phyloP scores from a whole-genome alignment of 2,797 vertebrate genomes.

The Pampus argenteus region DNA sequence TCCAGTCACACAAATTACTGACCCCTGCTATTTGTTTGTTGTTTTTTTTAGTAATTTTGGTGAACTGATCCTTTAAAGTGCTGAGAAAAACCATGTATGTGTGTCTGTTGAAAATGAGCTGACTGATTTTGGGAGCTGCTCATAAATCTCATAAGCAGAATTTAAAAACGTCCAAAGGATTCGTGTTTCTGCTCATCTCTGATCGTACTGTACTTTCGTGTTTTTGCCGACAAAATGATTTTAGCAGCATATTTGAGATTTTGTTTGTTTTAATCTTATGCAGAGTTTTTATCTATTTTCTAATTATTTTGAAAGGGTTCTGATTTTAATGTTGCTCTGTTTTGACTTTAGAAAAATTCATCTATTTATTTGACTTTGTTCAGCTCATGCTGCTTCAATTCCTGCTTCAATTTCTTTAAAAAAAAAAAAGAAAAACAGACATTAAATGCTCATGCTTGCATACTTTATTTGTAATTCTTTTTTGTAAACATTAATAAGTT shows the following conservation, averaged over 20 bases:
- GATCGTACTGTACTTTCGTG: background rate
- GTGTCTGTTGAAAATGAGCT: slow-evolving; percentile 1
- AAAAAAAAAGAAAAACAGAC: background rate
- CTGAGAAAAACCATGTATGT: too few species aligned
- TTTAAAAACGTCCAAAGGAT: background rate
- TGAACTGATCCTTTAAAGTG: background rate
- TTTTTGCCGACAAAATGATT: background rate
- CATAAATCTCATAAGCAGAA: too few species aligned
- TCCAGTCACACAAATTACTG: too few species aligned
- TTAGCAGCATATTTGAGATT: background rate
- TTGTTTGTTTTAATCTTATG: background rate
- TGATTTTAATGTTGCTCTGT: background rate
- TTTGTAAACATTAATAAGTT: background rate
- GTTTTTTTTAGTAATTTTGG: background rate
- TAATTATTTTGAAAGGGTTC: slow-evolving; percentile 5
- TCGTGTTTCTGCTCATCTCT: background rate
- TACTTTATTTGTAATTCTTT: background rate
- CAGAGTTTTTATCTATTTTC: background rate
- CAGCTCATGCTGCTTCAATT: slow-evolving; percentile 19
- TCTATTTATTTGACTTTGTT: slow-evolving; percentile 18
- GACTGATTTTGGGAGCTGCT: background rate
- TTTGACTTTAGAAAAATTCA: background rate
- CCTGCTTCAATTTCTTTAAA: slow-evolving; percentile 9
- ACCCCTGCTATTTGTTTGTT: too few species aligned
- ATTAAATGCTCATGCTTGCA: background rate